phyloP scores from a whole-genome alignment of 2,797 vertebrate genomes.

The Buphagus erythrorhynchus region DNA sequence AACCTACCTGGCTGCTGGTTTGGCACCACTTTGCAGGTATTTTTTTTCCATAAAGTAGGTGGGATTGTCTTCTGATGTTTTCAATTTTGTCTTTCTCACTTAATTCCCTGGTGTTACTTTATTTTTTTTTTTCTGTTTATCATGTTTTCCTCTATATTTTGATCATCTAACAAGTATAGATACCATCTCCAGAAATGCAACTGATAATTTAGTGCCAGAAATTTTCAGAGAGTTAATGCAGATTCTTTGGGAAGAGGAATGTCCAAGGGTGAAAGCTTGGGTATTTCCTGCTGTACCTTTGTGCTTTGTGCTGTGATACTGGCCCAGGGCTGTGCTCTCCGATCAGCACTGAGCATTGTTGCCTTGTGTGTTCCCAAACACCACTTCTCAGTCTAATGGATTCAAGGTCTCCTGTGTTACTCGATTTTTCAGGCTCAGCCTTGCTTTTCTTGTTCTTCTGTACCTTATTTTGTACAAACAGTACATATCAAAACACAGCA shows the following conservation, averaged over 20 bases:
- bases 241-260: background rate
- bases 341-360: background rate
- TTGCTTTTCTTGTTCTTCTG: background rate
- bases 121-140: background rate
- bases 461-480: background rate
- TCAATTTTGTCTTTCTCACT: background rate
- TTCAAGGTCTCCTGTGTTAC: background rate
- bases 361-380: background rate
- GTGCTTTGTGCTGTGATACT: background rate
- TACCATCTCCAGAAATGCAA: background rate
- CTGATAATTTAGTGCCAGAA: background rate
- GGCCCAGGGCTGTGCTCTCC: background rate
- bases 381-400: background rate
- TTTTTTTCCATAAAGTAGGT: background rate
- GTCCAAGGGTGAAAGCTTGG: background rate
- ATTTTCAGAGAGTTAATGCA: background rate
- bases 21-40: background rate
- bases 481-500: background rate
- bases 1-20: background rate
- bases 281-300: background rate
- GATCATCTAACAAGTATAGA: background rate
- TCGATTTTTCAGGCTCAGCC: background rate
- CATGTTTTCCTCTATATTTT: background rate
- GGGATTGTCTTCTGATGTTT: background rate
- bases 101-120: background rate